A percentile compares a stretch with the other conserved stretches of the same genome.
Evolutionary conservation across 2,888 invertebrate species (phyloP).

Genomic region (Teinopalpus imperialis): DNA sequence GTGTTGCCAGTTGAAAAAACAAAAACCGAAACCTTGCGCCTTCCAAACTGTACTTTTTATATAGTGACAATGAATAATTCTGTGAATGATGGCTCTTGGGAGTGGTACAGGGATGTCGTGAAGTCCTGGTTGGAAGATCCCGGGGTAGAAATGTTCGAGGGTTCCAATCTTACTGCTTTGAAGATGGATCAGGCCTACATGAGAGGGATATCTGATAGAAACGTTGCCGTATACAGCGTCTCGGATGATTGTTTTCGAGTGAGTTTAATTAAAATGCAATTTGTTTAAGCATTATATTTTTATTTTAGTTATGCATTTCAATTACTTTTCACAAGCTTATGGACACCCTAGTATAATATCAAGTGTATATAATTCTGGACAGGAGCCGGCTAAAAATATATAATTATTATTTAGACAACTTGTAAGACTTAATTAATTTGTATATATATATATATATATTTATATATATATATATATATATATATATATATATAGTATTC

Average conservation of each 20-base stretch:
- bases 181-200: conserved; percentile 86
- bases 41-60: neutral
- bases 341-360: too few species aligned
- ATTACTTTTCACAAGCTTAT: too few species aligned
- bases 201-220: conserved; percentile 56
- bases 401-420: too few species aligned
- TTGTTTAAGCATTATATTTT: too few species aligned
- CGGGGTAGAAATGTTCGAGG: conserved; percentile 68
- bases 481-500: too few species aligned
- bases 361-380: too few species aligned
- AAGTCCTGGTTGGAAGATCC: conserved; percentile 83
- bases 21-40: neutral
- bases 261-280: conserved; percentile 57
- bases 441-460: too few species aligned
- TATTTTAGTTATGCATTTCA: too few species aligned
- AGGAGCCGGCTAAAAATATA: too few species aligned
- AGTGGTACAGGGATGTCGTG: conserved; percentile 66
- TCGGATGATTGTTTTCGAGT: conserved; percentile 88
- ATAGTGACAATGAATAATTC: conserved; percentile 54
- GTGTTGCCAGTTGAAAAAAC: conserved; percentile 12
- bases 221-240: conserved; percentile 83
- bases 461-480: too few species aligned
- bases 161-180: conserved; percentile 81
- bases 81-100: conserved; percentile 58
- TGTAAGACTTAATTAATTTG: too few species aligned